A percentile compares a stretch with the other conserved stretches of the same genome.
Conservation (phyloP, 2,797 vertebrate genomes). For the Hozukius guyotensis region DNA sequence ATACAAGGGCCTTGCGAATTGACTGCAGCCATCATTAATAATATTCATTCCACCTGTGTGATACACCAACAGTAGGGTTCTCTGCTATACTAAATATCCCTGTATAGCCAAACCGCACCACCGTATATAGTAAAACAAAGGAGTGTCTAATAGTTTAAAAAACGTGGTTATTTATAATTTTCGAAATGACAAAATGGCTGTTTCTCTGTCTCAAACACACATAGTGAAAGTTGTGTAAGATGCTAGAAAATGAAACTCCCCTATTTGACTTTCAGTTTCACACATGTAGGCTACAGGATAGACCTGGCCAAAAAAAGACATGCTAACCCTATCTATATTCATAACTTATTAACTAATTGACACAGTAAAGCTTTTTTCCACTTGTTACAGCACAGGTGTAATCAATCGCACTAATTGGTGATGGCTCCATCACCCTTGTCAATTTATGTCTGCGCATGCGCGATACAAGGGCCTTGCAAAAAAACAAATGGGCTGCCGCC, state of each 20-base stretch:
- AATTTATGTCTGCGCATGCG: neutral
- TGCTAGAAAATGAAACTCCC: neutral
- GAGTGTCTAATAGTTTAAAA: neutral
- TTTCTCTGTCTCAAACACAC: neutral
- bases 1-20: neutral
- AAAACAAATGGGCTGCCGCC: neutral
- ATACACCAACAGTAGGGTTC: too few relatives aligned
- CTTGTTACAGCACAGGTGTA: slow-evolving; percentile 17
- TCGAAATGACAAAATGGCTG: too few relatives aligned
- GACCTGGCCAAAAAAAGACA: slow-evolving; percentile 14
- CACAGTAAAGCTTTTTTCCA: neutral
- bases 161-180: neutral
- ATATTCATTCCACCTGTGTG: too few relatives aligned
- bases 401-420: slow-evolving; percentile 13
- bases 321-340: neutral
- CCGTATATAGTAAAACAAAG: neutral
- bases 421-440: neutral
- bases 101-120: too few relatives aligned
- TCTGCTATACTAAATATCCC: too few relatives aligned
- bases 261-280: neutral
- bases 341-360: neutral
- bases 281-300: neutral
- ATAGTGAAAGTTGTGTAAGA: neutral
- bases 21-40: neutral
- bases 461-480: neutral